These are phyloP conservation scores for Alloplasta piceator DNA, from an alignment of 2,888 invertebrate species.

Conservation along the genomic window DNA sequence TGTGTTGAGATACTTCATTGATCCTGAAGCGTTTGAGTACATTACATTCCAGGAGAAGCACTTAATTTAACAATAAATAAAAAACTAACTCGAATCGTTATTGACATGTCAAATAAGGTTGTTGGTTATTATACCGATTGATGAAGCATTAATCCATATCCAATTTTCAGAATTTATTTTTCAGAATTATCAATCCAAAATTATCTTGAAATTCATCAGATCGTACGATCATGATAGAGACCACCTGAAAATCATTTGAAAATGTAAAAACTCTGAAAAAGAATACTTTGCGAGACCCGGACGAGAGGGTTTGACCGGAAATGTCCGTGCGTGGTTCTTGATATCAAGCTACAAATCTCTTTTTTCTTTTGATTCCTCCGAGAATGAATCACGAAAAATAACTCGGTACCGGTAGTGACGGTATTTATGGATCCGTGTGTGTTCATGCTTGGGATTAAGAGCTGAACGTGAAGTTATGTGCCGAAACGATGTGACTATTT, in stretches of 20 bases:
- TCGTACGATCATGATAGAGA: slow-evolving; percentile 5
- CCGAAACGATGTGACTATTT: slow-evolving; percentile 64
- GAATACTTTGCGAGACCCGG: slow-evolving; percentile 1
- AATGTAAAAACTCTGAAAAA: slow-evolving; percentile 15
- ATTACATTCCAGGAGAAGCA: too few relatives aligned
- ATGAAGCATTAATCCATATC: too few relatives aligned
- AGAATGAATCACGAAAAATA: slow-evolving; percentile 51
- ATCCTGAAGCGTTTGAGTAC: too few relatives aligned
- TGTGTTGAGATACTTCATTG: too few relatives aligned
- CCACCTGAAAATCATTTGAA: not conserved
- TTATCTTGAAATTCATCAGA: not conserved
- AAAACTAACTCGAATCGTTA: too few relatives aligned
- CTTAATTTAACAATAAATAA: too few relatives aligned
- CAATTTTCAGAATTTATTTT: not conserved
- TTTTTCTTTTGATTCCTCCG: slow-evolving; percentile 9
- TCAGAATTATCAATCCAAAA: not conserved
- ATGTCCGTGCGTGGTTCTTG: slow-evolving; percentile 33
- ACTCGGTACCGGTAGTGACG: slow-evolving; percentile 28
- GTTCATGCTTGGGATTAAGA: slow-evolving; percentile 64
- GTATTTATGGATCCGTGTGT: slow-evolving; percentile 40
- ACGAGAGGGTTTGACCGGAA: slow-evolving; percentile 18
- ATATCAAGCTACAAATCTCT: slow-evolving; percentile 47
- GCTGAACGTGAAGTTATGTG: slow-evolving; percentile 76
- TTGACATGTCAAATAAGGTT: too few relatives aligned
- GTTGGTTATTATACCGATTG: too few relatives aligned